Evolutionary conservation across 1,140 invertebrate genomes (phyloP).

Genomic region (Matsumurasca onukii): DNA sequence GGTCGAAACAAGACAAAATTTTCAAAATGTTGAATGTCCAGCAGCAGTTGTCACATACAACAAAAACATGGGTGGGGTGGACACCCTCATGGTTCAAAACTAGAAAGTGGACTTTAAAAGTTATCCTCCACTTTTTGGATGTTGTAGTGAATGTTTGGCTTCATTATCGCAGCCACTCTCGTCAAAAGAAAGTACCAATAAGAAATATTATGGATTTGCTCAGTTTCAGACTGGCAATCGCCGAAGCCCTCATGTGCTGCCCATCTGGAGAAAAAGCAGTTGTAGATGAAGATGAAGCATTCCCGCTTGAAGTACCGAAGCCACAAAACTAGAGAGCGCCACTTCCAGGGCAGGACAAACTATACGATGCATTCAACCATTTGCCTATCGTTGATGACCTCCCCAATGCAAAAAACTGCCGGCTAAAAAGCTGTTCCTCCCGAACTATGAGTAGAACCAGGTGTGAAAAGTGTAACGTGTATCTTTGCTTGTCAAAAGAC

Average conservation of each 20-base stretch:
- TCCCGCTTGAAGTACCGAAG: not conserved
- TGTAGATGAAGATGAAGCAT: not conserved
- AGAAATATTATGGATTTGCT: conserved; percentile 15
- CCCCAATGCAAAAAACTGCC: not conserved
- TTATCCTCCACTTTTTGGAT: conserved; percentile 43
- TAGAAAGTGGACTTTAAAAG: conserved; percentile 42
- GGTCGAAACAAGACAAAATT: conserved; percentile 44
- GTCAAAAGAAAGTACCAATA: conserved; percentile 7
- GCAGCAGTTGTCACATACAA: conserved; percentile 43
- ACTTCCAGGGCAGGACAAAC: not conserved
- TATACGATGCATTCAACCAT: not conserved
- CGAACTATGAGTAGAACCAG: not conserved
- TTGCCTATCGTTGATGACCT: not conserved
- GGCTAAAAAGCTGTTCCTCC: not conserved
- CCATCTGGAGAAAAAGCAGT: conserved; percentile 2
- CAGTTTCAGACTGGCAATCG: not conserved
- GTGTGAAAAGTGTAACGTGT: not conserved
- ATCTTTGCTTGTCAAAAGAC: not conserved
- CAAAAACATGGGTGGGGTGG: conserved; percentile 45
- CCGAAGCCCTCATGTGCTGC: conserved; percentile 13
- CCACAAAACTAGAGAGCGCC: conserved; percentile 8
- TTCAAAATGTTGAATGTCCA: conserved; percentile 39
- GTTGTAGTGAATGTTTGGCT: conserved; percentile 45
- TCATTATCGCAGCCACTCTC: not conserved
- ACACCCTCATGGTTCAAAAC: conserved; percentile 43